These are phyloP conservation scores for Cryptomyrus ogoouensis DNA, from an alignment of 2,113 vertebrate genomes.

Conservation along the genomic window DNA sequence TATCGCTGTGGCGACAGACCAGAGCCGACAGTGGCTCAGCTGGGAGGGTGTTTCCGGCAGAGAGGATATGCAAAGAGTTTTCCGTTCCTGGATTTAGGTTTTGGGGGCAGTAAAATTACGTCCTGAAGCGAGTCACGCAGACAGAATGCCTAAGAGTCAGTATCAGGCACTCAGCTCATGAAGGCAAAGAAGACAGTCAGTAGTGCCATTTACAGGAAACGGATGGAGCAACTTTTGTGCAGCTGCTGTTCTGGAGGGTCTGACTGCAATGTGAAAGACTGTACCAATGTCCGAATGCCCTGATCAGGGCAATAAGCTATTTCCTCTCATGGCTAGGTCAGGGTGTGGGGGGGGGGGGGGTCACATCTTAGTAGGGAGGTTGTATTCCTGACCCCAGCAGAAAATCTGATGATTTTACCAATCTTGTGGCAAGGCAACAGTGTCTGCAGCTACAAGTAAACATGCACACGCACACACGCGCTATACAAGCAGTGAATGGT, in stretches of 20 bases:
- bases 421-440: not conserved
- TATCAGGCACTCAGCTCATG: not conserved
- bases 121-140: not conserved
- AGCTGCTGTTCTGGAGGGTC: not conserved
- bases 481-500: not conserved
- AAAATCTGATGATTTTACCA: not conserved
- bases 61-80: not conserved
- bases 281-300: not conserved
- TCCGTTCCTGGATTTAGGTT: not conserved
- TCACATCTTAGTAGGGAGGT: not conserved
- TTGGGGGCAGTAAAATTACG: not conserved
- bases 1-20: not conserved
- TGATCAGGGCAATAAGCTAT: not conserved
- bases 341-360: not conserved
- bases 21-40: not conserved
- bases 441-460: not conserved
- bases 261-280: not conserved
- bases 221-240: not conserved
- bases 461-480: not conserved
- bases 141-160: not conserved
- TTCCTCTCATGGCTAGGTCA: not conserved
- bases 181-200: not conserved
- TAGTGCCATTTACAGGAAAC: not conserved
- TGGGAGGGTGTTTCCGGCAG: not conserved
- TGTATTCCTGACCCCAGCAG: not conserved